Evolutionary conservation across 92 coral and sea anemone species (phyloP).

Genomic region (Epizoanthus stellaris): DNA sequence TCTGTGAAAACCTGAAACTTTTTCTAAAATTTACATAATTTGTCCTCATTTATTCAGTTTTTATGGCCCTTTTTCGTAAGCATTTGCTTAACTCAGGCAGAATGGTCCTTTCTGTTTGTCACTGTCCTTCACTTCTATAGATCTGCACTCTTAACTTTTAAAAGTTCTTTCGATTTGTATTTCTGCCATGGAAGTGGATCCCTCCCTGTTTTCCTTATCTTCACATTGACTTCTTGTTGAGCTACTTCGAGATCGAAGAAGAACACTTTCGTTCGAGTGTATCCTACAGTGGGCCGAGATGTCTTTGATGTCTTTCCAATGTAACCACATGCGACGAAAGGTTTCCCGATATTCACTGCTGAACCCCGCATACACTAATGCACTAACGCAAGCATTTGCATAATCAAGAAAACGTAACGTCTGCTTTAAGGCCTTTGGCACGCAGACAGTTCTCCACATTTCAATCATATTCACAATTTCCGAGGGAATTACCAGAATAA

Average conservation of each 20-base stretch:
- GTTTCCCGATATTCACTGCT: slow-evolving; percentile 36
- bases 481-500: slow-evolving; percentile 30
- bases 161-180: neutral
- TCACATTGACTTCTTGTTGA: slow-evolving; percentile 33
- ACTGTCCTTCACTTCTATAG: too few relatives aligned
- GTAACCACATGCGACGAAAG: slow-evolving; percentile 28
- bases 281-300: slow-evolving; percentile 21
- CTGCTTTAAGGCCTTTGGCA: slow-evolving; percentile 14
- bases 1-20: too few relatives aligned
- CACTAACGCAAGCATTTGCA: slow-evolving; percentile 40
- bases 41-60: too few relatives aligned
- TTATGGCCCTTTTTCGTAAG: too few relatives aligned
- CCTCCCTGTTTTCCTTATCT: slow-evolving; percentile 9
- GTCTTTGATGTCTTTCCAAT: slow-evolving; percentile 35
- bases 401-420: slow-evolving; percentile 19
- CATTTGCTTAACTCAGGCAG: too few relatives aligned
- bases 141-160: neutral
- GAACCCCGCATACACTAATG: slow-evolving; percentile 28
- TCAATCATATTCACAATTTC: slow-evolving; percentile 35
- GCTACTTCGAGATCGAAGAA: slow-evolving; percentile 33
- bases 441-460: slow-evolving; percentile 14
- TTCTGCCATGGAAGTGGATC: neutral
- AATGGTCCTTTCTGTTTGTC: too few relatives aligned
- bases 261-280: slow-evolving; percentile 7
- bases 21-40: too few relatives aligned